Conservation (phyloP, 1,140 invertebrate species). For the Drosophila pandora region DNA sequence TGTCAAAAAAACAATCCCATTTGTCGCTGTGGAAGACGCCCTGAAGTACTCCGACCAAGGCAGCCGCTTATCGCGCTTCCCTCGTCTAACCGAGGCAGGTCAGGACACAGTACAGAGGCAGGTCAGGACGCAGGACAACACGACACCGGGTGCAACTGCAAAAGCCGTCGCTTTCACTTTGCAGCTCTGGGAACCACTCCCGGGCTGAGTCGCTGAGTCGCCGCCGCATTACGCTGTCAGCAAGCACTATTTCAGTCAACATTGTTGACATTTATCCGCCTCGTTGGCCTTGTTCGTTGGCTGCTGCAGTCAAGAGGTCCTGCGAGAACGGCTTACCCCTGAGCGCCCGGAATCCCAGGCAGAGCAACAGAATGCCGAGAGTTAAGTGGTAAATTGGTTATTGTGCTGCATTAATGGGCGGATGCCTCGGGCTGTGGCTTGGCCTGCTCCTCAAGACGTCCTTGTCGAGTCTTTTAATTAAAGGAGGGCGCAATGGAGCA, state of each 20-base stretch:
- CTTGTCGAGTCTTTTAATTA: conserved; percentile 68
- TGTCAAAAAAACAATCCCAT: neutral
- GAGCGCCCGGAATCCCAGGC: conserved; percentile 46
- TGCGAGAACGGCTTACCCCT: conserved; percentile 29
- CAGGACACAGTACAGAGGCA: conserved; percentile 13
- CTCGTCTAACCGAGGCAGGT: neutral
- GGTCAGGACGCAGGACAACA: conserved; percentile 32
- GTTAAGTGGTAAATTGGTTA: conserved; percentile 75
- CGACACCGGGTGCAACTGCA: neutral
- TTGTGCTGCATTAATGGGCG: conserved; percentile 67
- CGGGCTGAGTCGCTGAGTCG: conserved; percentile 12
- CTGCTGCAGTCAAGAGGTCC: conserved; percentile 32
- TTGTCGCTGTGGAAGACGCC: neutral
- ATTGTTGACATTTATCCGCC: conserved; percentile 75
- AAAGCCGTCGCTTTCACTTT: conserved; percentile 61
- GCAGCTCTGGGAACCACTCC: conserved; percentile 1
- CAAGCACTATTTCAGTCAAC: conserved; percentile 70
- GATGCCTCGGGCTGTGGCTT: conserved; percentile 5
- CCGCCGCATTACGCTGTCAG: conserved; percentile 70
- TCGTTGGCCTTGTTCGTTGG: conserved; percentile 33
- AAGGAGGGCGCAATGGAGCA: conserved; percentile 49
- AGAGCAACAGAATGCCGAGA: conserved; percentile 38
- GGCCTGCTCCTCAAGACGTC: conserved; percentile 4
- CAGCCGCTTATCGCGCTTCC: neutral
- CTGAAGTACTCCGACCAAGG: too few species aligned